Percentiles rank a stretch among this genome's conserved stretches.
Evolutionary conservation across 2,797 vertebrate genomes (phyloP).

Genomic region (Sphenopsis melanotis): DNA sequence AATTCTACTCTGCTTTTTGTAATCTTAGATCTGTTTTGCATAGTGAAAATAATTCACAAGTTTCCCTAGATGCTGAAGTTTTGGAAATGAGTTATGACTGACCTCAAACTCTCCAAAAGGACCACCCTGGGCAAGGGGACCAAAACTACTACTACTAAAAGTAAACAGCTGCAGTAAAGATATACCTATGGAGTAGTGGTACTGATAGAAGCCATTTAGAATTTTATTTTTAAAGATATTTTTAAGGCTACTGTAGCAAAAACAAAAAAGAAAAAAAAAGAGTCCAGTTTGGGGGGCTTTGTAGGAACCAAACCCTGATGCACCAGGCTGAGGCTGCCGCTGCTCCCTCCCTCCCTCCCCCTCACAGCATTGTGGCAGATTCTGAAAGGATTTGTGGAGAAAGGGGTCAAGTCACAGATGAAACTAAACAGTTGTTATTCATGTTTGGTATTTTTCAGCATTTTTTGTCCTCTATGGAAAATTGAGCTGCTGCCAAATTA

Average conservation of each 20-base stretch:
- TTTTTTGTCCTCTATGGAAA: neutral
- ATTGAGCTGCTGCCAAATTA: neutral
- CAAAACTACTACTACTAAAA: neutral
- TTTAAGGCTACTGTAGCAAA: neutral
- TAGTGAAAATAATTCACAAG: neutral
- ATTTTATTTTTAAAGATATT: neutral
- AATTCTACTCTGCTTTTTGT: neutral
- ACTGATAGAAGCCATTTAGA: neutral
- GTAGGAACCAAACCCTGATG: neutral
- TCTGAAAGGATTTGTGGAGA: fast-evolving
- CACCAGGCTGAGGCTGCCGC: neutral
- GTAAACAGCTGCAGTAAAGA: neutral
- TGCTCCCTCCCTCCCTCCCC: neutral
- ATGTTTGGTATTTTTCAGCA: neutral
- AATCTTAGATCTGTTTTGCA: neutral
- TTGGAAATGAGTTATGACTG: neutral
- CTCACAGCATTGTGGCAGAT: fast-evolving
- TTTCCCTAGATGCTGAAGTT: neutral
- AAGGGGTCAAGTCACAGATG: neutral
- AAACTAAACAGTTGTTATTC: neutral
- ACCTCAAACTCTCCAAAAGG: neutral
- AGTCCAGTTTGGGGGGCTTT: neutral
- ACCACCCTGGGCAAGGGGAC: neutral
- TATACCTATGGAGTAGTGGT: neutral
- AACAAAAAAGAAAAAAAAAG: neutral